Conservation (phyloP, 2,113 vertebrate genomes). For the Gavia stellata region DNA sequence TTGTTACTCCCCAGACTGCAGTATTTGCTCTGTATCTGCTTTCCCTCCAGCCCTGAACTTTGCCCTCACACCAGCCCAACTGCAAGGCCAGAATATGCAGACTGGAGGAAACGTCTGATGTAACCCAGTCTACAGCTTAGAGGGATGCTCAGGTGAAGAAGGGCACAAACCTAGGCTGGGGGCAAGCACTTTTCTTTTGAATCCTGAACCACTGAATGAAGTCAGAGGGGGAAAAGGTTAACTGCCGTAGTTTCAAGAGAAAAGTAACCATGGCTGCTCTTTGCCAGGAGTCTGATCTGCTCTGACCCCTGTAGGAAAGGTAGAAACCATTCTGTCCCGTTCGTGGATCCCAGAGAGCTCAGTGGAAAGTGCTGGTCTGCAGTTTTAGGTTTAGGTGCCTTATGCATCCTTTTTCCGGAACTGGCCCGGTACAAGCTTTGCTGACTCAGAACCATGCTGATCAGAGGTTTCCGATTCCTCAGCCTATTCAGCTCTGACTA, state of each 20-base stretch:
- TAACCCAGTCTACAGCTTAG: neutral
- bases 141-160: neutral
- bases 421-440: neutral
- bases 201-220: neutral
- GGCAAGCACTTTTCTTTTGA: neutral
- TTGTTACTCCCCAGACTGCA: neutral
- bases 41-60: neutral
- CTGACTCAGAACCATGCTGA: neutral
- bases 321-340: neutral
- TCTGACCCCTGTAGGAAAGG: neutral
- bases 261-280: neutral
- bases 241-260: neutral
- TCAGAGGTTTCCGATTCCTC: neutral
- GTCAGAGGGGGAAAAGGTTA: neutral
- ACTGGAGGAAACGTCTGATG: rapidly evolving
- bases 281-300: neutral
- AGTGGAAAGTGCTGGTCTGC: neutral
- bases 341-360: neutral
- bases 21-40: neutral
- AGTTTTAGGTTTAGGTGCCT: neutral
- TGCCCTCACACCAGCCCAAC: neutral
- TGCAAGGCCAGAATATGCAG: neutral
- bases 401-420: neutral
- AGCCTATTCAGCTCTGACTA: neutral
- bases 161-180: neutral